Base-by-base conservation (phyloP, 2,113 vertebrate genomes). In the Amphiprion ocellaris region DNA sequence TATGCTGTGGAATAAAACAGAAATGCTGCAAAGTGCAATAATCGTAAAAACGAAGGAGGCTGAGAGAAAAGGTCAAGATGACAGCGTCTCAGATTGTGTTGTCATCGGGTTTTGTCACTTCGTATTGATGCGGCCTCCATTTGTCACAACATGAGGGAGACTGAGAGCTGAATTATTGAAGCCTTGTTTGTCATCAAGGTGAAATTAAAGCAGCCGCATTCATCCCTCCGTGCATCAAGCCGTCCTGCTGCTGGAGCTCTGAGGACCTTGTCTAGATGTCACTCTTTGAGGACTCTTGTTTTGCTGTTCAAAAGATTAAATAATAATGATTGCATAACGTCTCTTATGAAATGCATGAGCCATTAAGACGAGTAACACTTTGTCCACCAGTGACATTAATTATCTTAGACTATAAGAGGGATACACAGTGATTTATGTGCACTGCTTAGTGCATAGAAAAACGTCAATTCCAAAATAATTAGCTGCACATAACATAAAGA, bases 111-210 rank as follows among this genome's bases (percentile, higher is more conserved):
- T 65, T 76, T 75, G 62, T 9, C 62, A 23, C 33, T 84, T 58
- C 62, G 60, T 68, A 62, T 62, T 63, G 81, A 82, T 14, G 63
- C 41, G 53, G 70, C 74, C 79, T 81, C 68, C 37, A 16, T 83
- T 80, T 83, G 84, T 86, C 75, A 71, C 56, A 60, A 66, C 77
- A 72, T n/a, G 21, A 70, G n/a, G 39, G 63, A 56, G 58, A 26
- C 41, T 17, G 21, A 63, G 56, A 19, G 74, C 26, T 80, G 82
- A 87, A 82, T 71, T 85, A 85, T 83, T 82, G 74, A 77, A 75
- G 53, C 28, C 64, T 46, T 78, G 83, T 79, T 87, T 86, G 82
- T 85, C 82, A 83, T 75, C 80, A 69, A 44, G 69, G 46, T 61
- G 77, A 73, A 83, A 77, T 78, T 78, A 82, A 83, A 87, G 82